A percentile compares a stretch with the other conserved stretches of the same genome.
These are phyloP conservation scores for Pyrgus malvae DNA, from an alignment of 2,888 invertebrate species.

Conservation along the genomic window DNA sequence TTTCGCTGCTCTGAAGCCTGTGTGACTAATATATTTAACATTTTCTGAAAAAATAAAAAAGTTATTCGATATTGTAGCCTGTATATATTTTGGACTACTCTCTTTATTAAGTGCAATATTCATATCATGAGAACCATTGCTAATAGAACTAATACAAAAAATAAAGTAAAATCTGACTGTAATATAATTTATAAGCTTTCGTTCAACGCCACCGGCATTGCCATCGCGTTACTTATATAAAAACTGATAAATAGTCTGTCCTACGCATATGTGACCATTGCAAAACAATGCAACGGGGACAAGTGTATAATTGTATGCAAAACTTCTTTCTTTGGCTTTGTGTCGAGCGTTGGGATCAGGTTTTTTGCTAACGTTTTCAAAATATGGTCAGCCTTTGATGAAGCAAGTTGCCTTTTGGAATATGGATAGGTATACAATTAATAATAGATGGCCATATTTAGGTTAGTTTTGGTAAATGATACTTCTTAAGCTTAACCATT, in stretches of 20 bases:
- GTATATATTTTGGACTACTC: too few species aligned
- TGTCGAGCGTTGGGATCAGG: slow-evolving; percentile 1
- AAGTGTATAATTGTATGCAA: slow-evolving; percentile 25
- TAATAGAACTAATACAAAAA: too few species aligned
- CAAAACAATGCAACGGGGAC: slow-evolving; percentile 16
- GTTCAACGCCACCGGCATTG: neutral
- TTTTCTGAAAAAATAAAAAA: too few species aligned
- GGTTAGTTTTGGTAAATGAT: neutral
- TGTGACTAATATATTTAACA: too few species aligned
- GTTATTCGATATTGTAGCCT: too few species aligned
- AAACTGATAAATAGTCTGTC: neutral
- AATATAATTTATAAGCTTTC: neutral
- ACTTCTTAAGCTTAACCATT: too few species aligned
- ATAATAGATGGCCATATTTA: neutral
- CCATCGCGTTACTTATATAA: neutral
- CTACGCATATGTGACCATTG: slow-evolving; percentile 14
- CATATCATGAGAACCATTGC: too few species aligned
- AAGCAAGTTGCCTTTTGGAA: neutral
- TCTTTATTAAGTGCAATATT: too few species aligned
- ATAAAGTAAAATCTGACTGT: too few species aligned
- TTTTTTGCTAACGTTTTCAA: neutral
- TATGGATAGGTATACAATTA: neutral
- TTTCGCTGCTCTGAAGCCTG: too few species aligned
- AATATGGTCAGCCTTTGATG: neutral
- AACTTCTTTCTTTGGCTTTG: slow-evolving; percentile 12